phyloP scores from a whole-genome alignment of 2,888 invertebrate species.

The Standfussiana lucernea region DNA sequence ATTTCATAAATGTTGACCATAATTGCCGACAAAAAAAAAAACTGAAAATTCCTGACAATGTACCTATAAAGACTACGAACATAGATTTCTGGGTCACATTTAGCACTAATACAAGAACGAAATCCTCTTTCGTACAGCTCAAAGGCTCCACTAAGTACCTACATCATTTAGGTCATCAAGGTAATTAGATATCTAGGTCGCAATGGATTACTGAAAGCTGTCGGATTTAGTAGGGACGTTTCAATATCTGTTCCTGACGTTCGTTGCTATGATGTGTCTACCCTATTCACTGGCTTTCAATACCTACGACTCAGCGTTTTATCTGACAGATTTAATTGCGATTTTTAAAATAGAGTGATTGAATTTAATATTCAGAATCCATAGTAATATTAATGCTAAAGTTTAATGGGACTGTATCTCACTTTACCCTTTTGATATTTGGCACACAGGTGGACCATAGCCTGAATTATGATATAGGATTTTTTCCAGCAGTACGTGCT shows the following conservation, averaged over 20 bases:
- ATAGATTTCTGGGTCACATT: not conserved
- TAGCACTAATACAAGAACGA: not conserved
- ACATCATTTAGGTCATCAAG: conserved; percentile 31
- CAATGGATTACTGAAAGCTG: conserved; percentile 41
- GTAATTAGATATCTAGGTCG: conserved; percentile 55
- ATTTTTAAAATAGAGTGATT: not conserved
- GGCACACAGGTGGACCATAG: not conserved
- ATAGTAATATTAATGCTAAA: not conserved
- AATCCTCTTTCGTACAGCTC: not conserved
- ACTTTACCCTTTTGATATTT: not conserved
- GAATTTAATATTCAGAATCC: not conserved
- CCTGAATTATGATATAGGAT: not conserved
- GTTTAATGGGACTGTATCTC: not conserved
- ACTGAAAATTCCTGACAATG: not conserved
- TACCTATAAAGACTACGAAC: not conserved
- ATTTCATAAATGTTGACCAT: not conserved
- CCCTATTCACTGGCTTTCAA: conserved; percentile 9
- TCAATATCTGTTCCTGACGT: conserved; percentile 31
- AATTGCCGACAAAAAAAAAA: too few species aligned
- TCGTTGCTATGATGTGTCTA: conserved; percentile 8
- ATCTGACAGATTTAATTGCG: conserved; percentile 6
- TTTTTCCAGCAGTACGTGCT: not conserved
- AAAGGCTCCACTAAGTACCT: not conserved
- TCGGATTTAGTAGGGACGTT: conserved; percentile 23
- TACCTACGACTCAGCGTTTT: conserved; percentile 6